Percentiles rank a stretch among this genome's conserved stretches.
phyloP scores from a whole-genome alignment of 2,888 invertebrate species.

The Cryptosula pallasiana region DNA sequence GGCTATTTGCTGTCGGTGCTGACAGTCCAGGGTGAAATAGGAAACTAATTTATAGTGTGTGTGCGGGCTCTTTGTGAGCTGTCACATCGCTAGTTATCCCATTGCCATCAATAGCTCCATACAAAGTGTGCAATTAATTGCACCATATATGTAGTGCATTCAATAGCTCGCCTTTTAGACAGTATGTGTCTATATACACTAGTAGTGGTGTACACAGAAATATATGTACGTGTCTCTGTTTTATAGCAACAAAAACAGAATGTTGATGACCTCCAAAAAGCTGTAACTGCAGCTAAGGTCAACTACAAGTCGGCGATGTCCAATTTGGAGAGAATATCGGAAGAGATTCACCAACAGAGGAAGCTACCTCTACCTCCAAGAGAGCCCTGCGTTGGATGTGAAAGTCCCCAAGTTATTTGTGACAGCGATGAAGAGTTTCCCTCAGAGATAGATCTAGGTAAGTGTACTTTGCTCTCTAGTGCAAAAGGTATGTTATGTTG shows the following conservation, averaged over 20 bases:
- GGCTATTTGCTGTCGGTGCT: too few relatives aligned
- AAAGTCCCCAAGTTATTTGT: too few relatives aligned
- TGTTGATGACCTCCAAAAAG: slow-evolving; percentile 73
- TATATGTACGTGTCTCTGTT: slow-evolving; percentile 59
- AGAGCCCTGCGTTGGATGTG: slow-evolving; percentile 64
- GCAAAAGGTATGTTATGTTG: too few relatives aligned
- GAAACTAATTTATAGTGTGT: too few relatives aligned
- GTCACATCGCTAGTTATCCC: too few relatives aligned
- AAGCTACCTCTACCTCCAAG: slow-evolving; percentile 56
- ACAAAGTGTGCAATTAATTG: too few relatives aligned
- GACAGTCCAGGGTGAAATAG: too few relatives aligned
- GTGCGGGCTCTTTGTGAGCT: too few relatives aligned
- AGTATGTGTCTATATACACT: background rate
- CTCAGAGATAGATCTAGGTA: slow-evolving; percentile 25
- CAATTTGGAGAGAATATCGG: slow-evolving; percentile 81
- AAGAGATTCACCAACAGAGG: slow-evolving; percentile 62
- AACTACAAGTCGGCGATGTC: slow-evolving; percentile 77
- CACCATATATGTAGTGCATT: too few relatives aligned
- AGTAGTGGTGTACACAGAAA: background rate
- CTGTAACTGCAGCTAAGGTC: slow-evolving; percentile 72
- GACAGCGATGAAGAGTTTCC: slow-evolving; percentile 25
- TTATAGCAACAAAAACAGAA: slow-evolving; percentile 66
- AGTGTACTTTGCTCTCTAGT: too few relatives aligned
- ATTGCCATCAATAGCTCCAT: too few relatives aligned
- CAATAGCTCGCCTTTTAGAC: too few relatives aligned